Evolutionary conservation across 2,113 vertebrate genomes (phyloP), one percentile per base, ranked within the genome.

Genomic region (Labeo rohita): DNA sequence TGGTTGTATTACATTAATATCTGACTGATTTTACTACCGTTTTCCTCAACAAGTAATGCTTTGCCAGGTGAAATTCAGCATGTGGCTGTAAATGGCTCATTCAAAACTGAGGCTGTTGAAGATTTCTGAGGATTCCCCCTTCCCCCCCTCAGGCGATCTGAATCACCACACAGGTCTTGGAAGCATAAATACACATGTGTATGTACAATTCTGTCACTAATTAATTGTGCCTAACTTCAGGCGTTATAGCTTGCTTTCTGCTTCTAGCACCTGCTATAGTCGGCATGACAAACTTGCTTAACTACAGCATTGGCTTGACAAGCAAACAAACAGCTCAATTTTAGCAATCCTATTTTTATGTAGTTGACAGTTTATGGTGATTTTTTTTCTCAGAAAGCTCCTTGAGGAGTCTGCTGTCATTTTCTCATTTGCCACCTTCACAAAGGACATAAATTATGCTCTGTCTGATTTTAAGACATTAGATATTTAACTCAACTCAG

Each of bases 121-220:
- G 43, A 34, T 47, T 52, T 21, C 63, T 70, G 49, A 28, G 66
- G 36, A 76, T 76, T 8, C 39, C n/a, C n/a, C n/a, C 76, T 54
- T 76, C 15, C 21, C 12, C 50, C 45, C 65, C 70, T 83, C 12
- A 59, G 75, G 65, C 61, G 7, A 70, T 21, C 11, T 49, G 85
- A 86, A 36, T 74, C 15, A 73, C 8, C 43, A 83, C 18, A 6
- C 28, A 36, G 36, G 65, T 83, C 28, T 43, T 21, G 70, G 61
- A 82, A 81, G 83, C 59, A 85, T 75, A 88, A 77, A 80, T 11
- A 84, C 68, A 81, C 77, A 81, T 49, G 18, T 77, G 68, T 72
- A 54, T 85, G 81, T 78, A 79, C 83, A 72, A 70, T 52, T 50
- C 21, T 72, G 75, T 83, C 47, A 50, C 50, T 70, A 77, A 85